Evolutionary conservation across 2,888 invertebrate species (phyloP), one percentile per base, ranked within the genome.

Genomic region (Drosophila monieri): DNA sequence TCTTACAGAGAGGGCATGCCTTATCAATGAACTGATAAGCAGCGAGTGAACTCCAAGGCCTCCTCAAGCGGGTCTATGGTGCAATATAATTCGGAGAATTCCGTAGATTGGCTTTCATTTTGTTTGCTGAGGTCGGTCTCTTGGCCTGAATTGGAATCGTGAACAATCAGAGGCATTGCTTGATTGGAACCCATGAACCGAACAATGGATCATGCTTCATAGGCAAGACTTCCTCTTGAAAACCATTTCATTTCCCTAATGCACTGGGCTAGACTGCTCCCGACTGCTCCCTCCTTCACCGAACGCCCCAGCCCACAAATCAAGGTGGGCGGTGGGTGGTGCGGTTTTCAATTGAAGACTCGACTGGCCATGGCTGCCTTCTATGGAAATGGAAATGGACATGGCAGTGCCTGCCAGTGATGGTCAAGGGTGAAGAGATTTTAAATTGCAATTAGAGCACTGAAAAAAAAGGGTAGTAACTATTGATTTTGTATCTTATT

Each of bases 11-110:
- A 41, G 25, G 27, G n/a, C 14, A 39, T 21, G 25, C 49, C 64
- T 71, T 70, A 80, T 80, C 70, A 84, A 78, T 86, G 66, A 73
- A 80, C 81, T 86, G 80, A 80, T 80, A 80, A 80, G 87, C n/a
- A 3, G 53, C 15, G 43, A 60, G 80, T 52, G 73, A 78, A 74
- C 85, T 52, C 44, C 77, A 80, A 81, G 85, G 87, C 76, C 71
- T 57, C 76, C 71, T 57, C 56, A 4, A 14, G 3, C n/a, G 30
- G 32, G 10, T 9, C 37, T 23, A 47, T 23, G 10, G 10, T 61
- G 47, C 37, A 46, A 10, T 41, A 14, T 3, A 15, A 35, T 47
- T 15, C 15, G 21, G 14, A 47, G 23, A 47, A 61, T 23, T 59
- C 27, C 15, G 0, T 2, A 21, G 14, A 35, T 23, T 23, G 21